Conservation (phyloP, 2,797 vertebrate genomes). For the Pangasius mekongensis region DNA sequence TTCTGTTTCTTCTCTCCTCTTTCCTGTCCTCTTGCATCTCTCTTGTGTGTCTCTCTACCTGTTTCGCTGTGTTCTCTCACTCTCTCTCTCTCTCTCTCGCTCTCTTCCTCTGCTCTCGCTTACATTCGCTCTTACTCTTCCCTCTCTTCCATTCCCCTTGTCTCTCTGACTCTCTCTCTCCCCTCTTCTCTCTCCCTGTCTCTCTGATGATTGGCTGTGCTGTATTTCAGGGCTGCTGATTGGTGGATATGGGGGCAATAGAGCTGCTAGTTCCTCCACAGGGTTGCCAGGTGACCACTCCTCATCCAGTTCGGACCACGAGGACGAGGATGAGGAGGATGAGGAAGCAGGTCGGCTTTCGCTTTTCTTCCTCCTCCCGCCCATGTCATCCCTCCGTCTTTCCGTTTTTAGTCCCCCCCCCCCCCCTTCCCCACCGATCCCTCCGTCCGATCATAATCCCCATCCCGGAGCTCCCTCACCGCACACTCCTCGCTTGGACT, state of each 20-base stretch:
- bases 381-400: slow-evolving; percentile 27
- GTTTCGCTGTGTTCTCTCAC: neutral
- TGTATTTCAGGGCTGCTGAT: slow-evolving; percentile 91
- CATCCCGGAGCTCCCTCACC: neutral
- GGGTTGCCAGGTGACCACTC: slow-evolving; percentile 78
- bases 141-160: neutral
- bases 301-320: slow-evolving; percentile 98
- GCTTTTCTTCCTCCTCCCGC: slow-evolving; percentile 80
- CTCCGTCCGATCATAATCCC: neutral
- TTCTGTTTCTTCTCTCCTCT: no score
- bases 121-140: neutral
- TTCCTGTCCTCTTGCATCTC: neutral
- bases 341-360: slow-evolving; percentile 99
- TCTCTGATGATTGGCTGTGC: slow-evolving; percentile 54
- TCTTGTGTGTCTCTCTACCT: neutral
- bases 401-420: neutral
- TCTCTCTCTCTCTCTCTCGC: neutral
- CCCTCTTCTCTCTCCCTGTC: slow-evolving; percentile 67
- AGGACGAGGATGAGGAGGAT: slow-evolving; percentile 94
- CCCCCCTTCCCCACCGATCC: neutral
- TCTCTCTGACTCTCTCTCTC: slow-evolving; percentile 60
- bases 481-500: neutral
- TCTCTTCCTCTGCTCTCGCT: neutral
- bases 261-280: slow-evolving; percentile 89
- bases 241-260: slow-evolving; percentile 96